A percentile compares a stretch with the other conserved stretches of the same genome.
These are phyloP conservation scores for Poecilia latipinna DNA, from an alignment of 2,113 vertebrate species.

Conservation along the genomic window DNA sequence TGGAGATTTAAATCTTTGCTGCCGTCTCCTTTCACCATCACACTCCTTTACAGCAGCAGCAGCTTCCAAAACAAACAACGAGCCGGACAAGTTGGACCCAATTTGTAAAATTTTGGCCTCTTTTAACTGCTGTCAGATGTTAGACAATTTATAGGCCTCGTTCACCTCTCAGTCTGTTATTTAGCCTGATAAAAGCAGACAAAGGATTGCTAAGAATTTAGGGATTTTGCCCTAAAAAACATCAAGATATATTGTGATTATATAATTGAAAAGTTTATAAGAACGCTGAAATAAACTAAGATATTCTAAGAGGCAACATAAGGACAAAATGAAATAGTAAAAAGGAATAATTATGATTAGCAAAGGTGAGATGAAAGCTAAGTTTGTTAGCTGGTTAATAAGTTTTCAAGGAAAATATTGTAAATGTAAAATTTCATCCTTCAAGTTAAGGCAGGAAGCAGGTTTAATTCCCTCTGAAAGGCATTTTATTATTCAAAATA, in stretches of 20 bases:
- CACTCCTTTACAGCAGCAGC: conserved; percentile 35
- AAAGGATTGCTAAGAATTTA: not conserved
- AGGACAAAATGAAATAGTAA: not conserved
- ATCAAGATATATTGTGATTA: not conserved
- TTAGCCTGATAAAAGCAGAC: conserved; percentile 6
- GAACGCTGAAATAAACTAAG: not conserved
- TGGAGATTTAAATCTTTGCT: conserved; percentile 70
- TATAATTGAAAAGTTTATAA: not conserved
- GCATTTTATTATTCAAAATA: not conserved
- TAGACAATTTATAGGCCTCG: not conserved
- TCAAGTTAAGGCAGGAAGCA: not conserved
- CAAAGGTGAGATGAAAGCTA: not conserved
- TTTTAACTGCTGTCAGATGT: conserved; percentile 24
- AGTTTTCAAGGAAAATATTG: not conserved
- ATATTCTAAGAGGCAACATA: not conserved
- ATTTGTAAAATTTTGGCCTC: conserved; percentile 11
- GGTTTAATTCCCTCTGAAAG: not conserved
- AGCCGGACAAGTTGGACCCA: not conserved
- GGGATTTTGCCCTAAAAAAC: not conserved
- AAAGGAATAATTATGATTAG: too few relatives aligned
- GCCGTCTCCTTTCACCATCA: conserved; percentile 54
- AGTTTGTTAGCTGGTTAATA: not conserved
- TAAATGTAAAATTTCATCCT: not conserved
- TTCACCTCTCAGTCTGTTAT: not conserved
- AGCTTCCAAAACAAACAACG: conserved; percentile 19